Conservation (phyloP, 2,888 invertebrate species). For the Patella ulyssiponensis region DNA sequence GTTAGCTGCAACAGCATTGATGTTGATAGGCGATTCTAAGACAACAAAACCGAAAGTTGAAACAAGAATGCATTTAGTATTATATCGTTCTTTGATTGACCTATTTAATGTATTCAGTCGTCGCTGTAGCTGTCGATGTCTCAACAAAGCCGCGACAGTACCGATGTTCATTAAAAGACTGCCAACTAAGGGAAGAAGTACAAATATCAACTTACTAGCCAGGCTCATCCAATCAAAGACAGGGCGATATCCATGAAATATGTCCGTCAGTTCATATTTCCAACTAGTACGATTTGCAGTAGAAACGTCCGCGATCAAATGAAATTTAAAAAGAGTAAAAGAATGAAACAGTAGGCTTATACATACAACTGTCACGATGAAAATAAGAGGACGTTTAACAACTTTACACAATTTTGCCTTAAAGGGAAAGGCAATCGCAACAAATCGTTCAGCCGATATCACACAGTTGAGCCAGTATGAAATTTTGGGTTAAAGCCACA, state of each 20-base stretch:
- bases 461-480: too few species aligned
- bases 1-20: not conserved
- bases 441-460: too few species aligned
- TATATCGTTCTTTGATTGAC: not conserved
- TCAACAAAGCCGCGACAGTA: not conserved
- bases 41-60: constrained; percentile 15
- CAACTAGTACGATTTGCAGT: not conserved
- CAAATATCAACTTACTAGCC: not conserved
- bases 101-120: not conserved
- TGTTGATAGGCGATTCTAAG: constrained; percentile 1
- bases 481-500: too few species aligned
- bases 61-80: constrained; percentile 6
- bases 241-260: not conserved
- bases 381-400: not conserved
- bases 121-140: not conserved
- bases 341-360: not conserved
- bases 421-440: too few species aligned
- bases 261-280: not conserved
- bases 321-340: not conserved
- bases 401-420: too few species aligned
- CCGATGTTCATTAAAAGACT: not conserved
- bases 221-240: not conserved
- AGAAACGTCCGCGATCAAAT: not conserved
- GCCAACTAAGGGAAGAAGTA: constrained; percentile 4
- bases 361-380: not conserved